These are phyloP conservation scores for Penaeus indicus DNA, from an alignment of 1,140 invertebrate genomes.

Conservation along the genomic window DNA sequence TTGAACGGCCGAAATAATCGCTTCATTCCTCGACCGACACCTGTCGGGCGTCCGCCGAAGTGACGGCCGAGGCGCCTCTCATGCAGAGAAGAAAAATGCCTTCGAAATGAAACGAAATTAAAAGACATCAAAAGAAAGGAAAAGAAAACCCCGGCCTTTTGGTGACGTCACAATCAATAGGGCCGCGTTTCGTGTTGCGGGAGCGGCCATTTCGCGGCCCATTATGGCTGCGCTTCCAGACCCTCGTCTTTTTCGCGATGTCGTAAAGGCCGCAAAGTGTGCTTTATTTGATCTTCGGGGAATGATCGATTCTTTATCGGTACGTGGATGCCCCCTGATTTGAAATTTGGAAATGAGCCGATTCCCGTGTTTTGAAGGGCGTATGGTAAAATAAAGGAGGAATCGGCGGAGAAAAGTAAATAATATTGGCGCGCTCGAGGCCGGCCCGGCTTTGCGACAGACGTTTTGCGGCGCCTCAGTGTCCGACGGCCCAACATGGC, in stretches of 20 bases:
- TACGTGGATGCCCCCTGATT: neutral
- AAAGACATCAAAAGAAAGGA: neutral
- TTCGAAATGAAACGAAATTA: neutral
- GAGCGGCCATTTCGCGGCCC: neutral
- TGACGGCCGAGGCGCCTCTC: too few species aligned
- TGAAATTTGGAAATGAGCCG: neutral
- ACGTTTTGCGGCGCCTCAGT: conserved; percentile 22
- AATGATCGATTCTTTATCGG: too few species aligned
- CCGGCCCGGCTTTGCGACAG: conserved; percentile 18
- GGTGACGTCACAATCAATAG: conserved; percentile 34
- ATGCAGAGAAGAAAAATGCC: neutral
- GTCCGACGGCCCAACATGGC: conserved; percentile 11
- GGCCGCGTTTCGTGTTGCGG: neutral
- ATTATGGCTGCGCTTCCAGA: neutral
- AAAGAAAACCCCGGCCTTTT: conserved; percentile 5
- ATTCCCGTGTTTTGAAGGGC: too few species aligned
- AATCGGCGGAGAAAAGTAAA: neutral
- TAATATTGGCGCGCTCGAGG: neutral
- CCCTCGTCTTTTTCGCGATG: conserved; percentile 11
- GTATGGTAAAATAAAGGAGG: neutral
- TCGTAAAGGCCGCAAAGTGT: conserved; percentile 30
- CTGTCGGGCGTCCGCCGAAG: too few species aligned
- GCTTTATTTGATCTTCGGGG: neutral
- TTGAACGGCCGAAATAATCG: too few species aligned
- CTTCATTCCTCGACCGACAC: too few species aligned